Percentiles rank a stretch among this genome's conserved stretches.
Evolutionary conservation across 2,113 vertebrate species (phyloP).

Genomic region (Pristiophorus japonicus): DNA sequence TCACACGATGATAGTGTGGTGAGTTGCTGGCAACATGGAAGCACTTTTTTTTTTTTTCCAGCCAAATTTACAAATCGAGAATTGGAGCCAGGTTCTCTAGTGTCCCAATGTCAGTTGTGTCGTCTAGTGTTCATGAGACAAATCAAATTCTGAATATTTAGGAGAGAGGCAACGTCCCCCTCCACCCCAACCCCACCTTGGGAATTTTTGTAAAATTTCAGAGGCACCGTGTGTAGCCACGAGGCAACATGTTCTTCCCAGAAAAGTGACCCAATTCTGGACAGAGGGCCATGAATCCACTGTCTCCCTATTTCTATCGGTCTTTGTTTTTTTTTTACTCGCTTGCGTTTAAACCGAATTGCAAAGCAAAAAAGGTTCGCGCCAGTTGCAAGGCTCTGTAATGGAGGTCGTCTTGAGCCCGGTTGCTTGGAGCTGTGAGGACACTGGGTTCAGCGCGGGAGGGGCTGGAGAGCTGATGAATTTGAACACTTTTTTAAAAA

Average conservation of each 20-base stretch:
- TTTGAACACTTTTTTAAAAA: too few relatives aligned
- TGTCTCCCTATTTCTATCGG: too few relatives aligned
- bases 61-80: not conserved
- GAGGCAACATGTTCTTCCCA: not conserved
- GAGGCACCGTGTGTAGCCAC: too few relatives aligned
- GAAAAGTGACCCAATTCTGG: not conserved
- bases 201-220: not conserved
- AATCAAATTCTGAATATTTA: not conserved
- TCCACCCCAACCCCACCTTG: not conserved
- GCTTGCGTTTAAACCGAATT: too few relatives aligned
- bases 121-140: not conserved
- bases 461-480: too few relatives aligned
- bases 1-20: not conserved
- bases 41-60: not conserved
- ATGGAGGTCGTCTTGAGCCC: too few relatives aligned
- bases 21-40: not conserved
- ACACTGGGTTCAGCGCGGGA: too few relatives aligned
- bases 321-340: too few relatives aligned
- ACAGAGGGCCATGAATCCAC: too few relatives aligned
- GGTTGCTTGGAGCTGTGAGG: too few relatives aligned
- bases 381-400: too few relatives aligned
- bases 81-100: not conserved
- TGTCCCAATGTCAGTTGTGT: not conserved
- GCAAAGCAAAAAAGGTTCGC: too few relatives aligned
- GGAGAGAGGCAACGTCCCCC: not conserved